A percentile compares a stretch with the other conserved stretches of the same genome.
These are phyloP conservation scores for Asobara japonica DNA, from an alignment of 1,140 invertebrate species.

Conservation along the genomic window DNA sequence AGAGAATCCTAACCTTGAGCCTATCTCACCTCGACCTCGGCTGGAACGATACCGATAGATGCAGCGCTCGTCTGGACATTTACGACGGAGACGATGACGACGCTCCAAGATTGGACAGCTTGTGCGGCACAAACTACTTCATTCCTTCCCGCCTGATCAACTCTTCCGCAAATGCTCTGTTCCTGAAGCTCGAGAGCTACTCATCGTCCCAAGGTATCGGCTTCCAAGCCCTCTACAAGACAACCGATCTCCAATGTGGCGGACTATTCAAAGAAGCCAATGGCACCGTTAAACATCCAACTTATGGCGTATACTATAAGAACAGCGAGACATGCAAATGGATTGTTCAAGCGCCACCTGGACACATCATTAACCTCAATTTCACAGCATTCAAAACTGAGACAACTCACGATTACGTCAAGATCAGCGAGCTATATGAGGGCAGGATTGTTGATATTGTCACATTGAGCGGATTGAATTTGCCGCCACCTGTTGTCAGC, in stretches of 20 bases:
- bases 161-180: neutral
- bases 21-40: neutral
- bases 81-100: neutral
- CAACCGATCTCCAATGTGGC: neutral
- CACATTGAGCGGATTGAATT: neutral
- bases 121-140: neutral
- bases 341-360: neutral
- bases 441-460: neutral
- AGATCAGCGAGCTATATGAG: neutral
- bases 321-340: neutral
- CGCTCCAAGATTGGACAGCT: neutral
- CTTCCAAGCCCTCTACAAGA: neutral
- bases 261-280: neutral
- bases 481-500: neutral
- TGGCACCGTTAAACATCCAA: neutral
- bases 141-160: neutral
- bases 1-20: neutral
- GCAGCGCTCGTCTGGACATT: neutral
- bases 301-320: neutral
- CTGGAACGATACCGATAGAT: neutral
- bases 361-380: neutral
- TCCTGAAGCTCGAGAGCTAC: neutral
- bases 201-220: neutral
- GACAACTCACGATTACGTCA: neutral
- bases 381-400: neutral